These are phyloP conservation scores for Agrochola lychnidis DNA, from an alignment of 2,888 invertebrate genomes.

Conservation along the genomic window DNA sequence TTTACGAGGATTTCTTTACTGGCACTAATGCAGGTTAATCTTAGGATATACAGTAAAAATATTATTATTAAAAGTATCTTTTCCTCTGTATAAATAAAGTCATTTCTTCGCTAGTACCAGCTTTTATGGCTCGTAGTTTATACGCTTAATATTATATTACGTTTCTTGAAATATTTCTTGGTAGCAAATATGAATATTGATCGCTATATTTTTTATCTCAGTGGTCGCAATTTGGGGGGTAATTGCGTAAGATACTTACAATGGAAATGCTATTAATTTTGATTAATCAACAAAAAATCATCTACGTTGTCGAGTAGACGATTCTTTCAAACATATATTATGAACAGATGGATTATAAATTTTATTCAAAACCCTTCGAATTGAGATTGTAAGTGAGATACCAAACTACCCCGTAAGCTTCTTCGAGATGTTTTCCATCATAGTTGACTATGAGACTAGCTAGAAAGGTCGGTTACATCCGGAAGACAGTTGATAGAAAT, in stretches of 20 bases:
- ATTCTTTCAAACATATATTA: no score
- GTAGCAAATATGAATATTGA: constrained; percentile 11
- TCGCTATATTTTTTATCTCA: background rate
- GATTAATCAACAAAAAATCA: no score
- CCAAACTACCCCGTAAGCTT: background rate
- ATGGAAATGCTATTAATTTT: background rate
- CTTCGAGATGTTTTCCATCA: background rate
- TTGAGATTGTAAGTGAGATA: background rate
- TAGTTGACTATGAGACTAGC: no score
- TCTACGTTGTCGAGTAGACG: no score
- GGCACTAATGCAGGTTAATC: constrained; percentile 45
- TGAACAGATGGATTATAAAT: background rate
- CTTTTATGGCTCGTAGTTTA: constrained; percentile 43
- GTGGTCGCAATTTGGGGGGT: background rate
- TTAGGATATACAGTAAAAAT: constrained; percentile 20
- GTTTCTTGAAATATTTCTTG: constrained; percentile 10
- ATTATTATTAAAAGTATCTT: constrained; percentile 27
- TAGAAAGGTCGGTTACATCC: no score
- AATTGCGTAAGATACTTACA: background rate
- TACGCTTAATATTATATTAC: constrained; percentile 35
- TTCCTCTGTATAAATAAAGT: constrained; percentile 49
- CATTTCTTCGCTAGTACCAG: constrained; percentile 37
- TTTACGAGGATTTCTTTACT: constrained; percentile 38
- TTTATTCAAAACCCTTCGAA: background rate
- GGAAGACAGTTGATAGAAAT: no score